These are phyloP conservation scores for Nestor notabilis DNA, from an alignment of 2,113 vertebrate genomes.

Conservation along the genomic window DNA sequence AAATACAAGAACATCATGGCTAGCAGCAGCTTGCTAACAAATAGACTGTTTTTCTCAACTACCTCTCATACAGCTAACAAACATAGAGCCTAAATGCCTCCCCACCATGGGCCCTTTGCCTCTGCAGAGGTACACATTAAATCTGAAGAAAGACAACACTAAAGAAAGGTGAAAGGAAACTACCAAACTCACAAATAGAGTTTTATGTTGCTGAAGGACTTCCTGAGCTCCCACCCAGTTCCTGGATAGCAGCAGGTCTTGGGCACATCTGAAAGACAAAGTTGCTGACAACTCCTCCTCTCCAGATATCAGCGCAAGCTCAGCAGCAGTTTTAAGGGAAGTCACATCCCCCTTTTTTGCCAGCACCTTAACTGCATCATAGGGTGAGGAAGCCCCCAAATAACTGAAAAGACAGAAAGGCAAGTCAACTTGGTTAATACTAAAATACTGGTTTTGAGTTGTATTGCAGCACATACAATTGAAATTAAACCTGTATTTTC, in stretches of 20 bases:
- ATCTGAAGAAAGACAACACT: neutral
- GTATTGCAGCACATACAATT: neutral
- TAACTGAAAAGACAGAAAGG: slow-evolving; percentile 76
- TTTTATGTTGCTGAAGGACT: slow-evolving; percentile 80
- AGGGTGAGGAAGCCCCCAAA: slow-evolving; percentile 84
- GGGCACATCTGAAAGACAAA: slow-evolving; percentile 88
- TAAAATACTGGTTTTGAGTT: neutral
- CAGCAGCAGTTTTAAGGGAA: slow-evolving; percentile 85
- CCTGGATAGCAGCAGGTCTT: slow-evolving; percentile 81
- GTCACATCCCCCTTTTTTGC: slow-evolving; percentile 87
- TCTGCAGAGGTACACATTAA: neutral
- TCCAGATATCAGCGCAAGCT: slow-evolving; percentile 80
- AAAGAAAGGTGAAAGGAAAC: neutral
- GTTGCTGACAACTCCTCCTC: slow-evolving; percentile 82
- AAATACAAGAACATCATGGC: neutral
- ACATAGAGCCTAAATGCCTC: fast-evolving
- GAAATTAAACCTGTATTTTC: neutral
- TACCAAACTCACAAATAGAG: slow-evolving; percentile 82
- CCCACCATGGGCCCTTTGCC: neutral
- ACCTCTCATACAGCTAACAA: neutral
- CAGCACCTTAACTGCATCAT: slow-evolving; percentile 92
- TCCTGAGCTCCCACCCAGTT: slow-evolving; percentile 89
- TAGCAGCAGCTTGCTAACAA: neutral
- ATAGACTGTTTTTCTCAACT: neutral
- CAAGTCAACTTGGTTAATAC: neutral